Evolutionary conservation across 2,113 vertebrate genomes (phyloP), one percentile per base, ranked within the genome.

Genomic region (Heterocephalus glaber): DNA sequence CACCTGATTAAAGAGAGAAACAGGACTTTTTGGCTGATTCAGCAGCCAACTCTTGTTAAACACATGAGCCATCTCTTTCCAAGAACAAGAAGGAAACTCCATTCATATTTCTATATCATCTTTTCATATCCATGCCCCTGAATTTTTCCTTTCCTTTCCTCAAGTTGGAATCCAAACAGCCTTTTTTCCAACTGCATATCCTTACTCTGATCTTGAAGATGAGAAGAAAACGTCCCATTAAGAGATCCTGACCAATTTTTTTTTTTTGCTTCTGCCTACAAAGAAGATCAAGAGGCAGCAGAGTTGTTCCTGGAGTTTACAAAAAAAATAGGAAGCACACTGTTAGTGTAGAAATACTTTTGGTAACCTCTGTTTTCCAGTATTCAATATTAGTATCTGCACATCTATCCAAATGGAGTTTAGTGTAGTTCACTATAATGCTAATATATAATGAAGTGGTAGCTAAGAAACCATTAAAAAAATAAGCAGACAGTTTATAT

Each of bases 391-490:
- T 70, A 86, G 7, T 2, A 86, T 63, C 4, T 89, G 33, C 47
- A 76, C 54, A 87, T 80, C 13, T 89, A 92, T 84, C 7, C 72
- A 94, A 92, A 93, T 89, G 38, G 30, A 92, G 89, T 74, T 96
- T 94, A 89, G 24, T 92, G 12, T 41, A 86, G 38, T 58, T 82
- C 82, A 13, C 85, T 63, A 82, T 26, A 61, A 12, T n/a, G 19
- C 22, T 54, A 63, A 54, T 30, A 19, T 65, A 92, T 95, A 92
- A 66, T 91, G 60, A 97, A 93, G 95, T 80, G 35, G 16, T 47
- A 49, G 16, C 58, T 96, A 96, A 76, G 89, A 98, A 94, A 80
- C 30, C 54, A 81, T 86, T 58, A 95, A 96, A 94, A 49, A 96
- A 97, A 96, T 83, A 47, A 96, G 86, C 76, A 90, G 95, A 87